Evolutionary conservation across 2,888 invertebrate species (phyloP), one percentile per base, ranked within the genome.

Genomic region (Ochlodes sylvanus): DNA sequence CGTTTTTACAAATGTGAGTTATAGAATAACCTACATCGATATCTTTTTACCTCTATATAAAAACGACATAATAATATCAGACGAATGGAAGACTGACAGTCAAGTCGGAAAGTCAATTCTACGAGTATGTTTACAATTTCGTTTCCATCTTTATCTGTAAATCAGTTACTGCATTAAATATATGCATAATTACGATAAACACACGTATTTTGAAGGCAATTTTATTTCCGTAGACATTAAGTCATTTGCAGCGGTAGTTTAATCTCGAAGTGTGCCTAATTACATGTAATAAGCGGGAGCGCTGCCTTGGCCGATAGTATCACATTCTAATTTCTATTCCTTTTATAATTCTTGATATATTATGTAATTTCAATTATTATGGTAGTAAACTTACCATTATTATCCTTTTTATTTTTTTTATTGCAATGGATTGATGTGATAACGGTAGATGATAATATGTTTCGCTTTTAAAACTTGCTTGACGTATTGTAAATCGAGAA

Each of bases 241-340:
- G 62, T 56, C 27, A 68, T 68, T 52, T 62, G 68, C 62, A 41
- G 50, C n/a, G 50, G 57, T 54, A 44, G 55, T 63, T 56, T 68
- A 57, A 62, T 68, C 62, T 62, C 62, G 12, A 27, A 38, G 47
- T 41, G 60, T 19, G 58, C 68, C 68, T 68, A 57, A 68, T 68
- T 63, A 68, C 57, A 57, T 63, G 56, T 68, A 68, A 68, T 68
- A 68, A 68, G 68, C 68, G 57, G 68, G 68, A 62, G 32, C 63
- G 38, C 54, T 60, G 54, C 60, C 67, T 47, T 21, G n/a, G 4
- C 19, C 67, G 67, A 68, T 68, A 68, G 17, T 62, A 68, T 68
- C 67, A 44, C 41, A 52, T 12, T 52, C 52, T 52, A 52, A 52
- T 52, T 52, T 52, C 52, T 52, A 52, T 52, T 27, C 52, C 52